Conservation (phyloP, 23 tunicate species). For the Trididemnum nubilum region DNA sequence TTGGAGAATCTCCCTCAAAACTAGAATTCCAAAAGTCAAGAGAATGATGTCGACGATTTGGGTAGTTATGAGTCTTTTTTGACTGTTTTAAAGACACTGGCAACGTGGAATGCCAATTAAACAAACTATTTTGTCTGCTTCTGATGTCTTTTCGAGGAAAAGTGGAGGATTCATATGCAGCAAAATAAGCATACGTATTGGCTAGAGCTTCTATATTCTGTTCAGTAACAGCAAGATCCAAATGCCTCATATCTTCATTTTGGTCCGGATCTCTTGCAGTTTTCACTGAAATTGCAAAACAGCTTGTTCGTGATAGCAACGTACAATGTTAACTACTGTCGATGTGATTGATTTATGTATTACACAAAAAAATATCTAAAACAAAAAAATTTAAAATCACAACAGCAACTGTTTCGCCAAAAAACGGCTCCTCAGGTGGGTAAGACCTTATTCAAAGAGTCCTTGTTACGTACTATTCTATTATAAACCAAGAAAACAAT, state of each 20-base stretch:
- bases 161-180: not conserved
- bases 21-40: not conserved
- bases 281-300: too few relatives aligned
- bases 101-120: not conserved
- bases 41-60: not conserved
- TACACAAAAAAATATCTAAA: too few relatives aligned
- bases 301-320: too few relatives aligned
- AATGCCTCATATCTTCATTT: conserved; percentile 51
- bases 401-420: too few relatives aligned
- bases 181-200: not conserved
- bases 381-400: too few relatives aligned
- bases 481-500: too few relatives aligned
- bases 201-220: conserved; percentile 52
- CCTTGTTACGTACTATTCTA: too few relatives aligned
- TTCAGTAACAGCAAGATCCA: conserved; percentile 63
- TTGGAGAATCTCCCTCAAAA: conserved; percentile 22
- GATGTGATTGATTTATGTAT: too few relatives aligned
- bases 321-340: too few relatives aligned
- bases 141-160: not conserved
- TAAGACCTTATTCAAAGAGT: too few relatives aligned
- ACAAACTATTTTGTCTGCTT: not conserved
- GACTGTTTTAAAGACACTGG: not conserved
- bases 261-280: too few relatives aligned
- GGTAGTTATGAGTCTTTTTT: not conserved
- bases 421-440: too few relatives aligned